Evolutionary conservation across 2,888 invertebrate genomes (phyloP).

Genomic region (Drosophila mimica): DNA sequence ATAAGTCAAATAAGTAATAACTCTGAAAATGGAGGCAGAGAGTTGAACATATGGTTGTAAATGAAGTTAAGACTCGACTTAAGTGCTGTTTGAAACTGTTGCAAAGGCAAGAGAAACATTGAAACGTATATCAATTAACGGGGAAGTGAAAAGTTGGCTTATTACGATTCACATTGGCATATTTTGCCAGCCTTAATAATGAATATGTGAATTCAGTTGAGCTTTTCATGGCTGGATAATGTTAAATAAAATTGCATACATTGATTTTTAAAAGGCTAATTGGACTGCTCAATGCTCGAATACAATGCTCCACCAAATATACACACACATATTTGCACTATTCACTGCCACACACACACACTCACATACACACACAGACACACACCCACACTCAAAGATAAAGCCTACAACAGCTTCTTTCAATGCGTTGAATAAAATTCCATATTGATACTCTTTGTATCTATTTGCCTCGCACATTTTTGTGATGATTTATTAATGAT

Average conservation of each 20-base stretch:
- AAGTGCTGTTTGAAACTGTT: neutral
- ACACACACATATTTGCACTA: neutral
- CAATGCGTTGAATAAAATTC: slow-evolving; percentile 10
- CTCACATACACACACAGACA: slow-evolving; percentile 6
- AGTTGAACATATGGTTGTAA: neutral
- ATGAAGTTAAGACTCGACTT: neutral
- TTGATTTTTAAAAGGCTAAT: slow-evolving; percentile 65
- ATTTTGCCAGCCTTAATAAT: neutral
- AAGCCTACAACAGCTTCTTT: slow-evolving; percentile 21
- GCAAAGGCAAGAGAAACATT: neutral
- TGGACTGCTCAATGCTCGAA: slow-evolving; percentile 44
- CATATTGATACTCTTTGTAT: slow-evolving; percentile 60
- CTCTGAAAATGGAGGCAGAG: neutral
- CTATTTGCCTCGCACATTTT: slow-evolving; percentile 36
- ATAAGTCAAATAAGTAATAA: neutral
- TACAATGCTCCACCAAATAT: slow-evolving; percentile 30
- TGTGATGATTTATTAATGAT: slow-evolving; percentile 77
- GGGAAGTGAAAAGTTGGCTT: neutral
- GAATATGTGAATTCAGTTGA: slow-evolving; percentile 12
- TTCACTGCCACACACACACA: slow-evolving; percentile 3
- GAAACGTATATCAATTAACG: neutral
- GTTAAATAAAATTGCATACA: slow-evolving; percentile 32
- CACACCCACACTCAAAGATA: slow-evolving; percentile 8
- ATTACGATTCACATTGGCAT: slow-evolving; percentile 9
- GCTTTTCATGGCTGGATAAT: slow-evolving; percentile 9